A percentile compares a stretch with the other conserved stretches of the same genome.
Conservation (phyloP, 2,797 vertebrate genomes). For the Sebastes flavidus region DNA sequence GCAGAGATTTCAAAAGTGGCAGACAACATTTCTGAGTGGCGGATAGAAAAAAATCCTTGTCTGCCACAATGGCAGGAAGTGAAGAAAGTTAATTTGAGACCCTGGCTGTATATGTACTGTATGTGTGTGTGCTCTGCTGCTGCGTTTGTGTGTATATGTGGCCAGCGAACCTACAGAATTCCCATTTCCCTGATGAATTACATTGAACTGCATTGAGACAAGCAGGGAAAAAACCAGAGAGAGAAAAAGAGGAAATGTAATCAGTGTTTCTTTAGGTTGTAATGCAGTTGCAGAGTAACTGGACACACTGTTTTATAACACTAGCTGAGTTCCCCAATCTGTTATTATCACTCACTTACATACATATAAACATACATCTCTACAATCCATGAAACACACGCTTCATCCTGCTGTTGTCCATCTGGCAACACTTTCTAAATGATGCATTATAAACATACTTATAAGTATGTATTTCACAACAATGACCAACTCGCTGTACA, state of each 20-base stretch:
- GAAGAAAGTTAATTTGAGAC: too few relatives aligned
- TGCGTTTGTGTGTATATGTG: not conserved
- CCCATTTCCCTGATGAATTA: constrained; percentile 72
- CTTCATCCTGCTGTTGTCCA: not conserved
- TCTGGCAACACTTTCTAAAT: not conserved
- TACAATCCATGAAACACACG: not conserved
- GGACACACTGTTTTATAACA: constrained; percentile 7
- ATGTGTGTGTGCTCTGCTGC: not conserved
- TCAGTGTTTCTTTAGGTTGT: constrained; percentile 53
- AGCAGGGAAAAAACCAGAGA: constrained; percentile 8
- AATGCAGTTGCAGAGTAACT: constrained; percentile 48
- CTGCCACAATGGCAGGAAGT: too few relatives aligned
- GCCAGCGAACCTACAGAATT: constrained; percentile 13
- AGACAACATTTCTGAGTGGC: too few relatives aligned
- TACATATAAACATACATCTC: not conserved
- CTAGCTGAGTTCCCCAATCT: not conserved
- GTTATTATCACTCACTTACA: not conserved
- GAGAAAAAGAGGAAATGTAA: constrained; percentile 27
- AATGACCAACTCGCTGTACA: too few relatives aligned
- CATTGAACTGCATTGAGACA: constrained; percentile 63
- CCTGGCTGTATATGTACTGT: not conserved
- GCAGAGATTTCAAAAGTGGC: too few relatives aligned
- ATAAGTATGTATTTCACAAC: too few relatives aligned
- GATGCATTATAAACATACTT: too few relatives aligned
- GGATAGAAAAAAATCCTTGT: too few relatives aligned